Conservation (phyloP, 2,797 vertebrate genomes). For the Siniperca undulata region DNA sequence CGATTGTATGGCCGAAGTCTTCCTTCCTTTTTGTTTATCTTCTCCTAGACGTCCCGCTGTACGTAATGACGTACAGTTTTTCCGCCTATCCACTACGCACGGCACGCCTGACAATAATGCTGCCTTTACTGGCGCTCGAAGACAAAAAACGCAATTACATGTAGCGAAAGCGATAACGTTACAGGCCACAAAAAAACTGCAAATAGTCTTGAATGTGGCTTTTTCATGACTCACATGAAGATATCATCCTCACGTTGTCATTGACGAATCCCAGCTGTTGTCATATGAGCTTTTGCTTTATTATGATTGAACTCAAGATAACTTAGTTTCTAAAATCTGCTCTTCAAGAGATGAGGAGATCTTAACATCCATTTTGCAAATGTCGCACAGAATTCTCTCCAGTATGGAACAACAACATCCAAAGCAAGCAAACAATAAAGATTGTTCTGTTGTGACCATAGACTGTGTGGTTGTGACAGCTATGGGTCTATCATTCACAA, state of each 20-base stretch:
- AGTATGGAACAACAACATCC: background rate
- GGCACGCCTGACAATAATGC: slow-evolving; percentile 12
- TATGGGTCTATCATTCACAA: background rate
- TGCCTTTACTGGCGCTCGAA: slow-evolving; percentile 8
- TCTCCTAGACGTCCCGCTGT: slow-evolving; percentile 67
- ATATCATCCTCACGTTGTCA: background rate
- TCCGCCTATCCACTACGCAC: slow-evolving; percentile 42
- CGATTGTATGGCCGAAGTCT: slow-evolving; percentile 76
- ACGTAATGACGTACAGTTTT: slow-evolving; percentile 67
- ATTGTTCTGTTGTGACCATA: background rate
- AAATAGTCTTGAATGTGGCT: background rate
- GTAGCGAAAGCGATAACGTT: fast-evolving
- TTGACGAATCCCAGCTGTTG: background rate
- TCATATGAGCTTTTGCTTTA: background rate
- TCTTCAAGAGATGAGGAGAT: background rate
- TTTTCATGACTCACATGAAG: background rate
- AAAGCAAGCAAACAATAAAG: background rate
- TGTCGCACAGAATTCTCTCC: background rate
- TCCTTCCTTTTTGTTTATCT: slow-evolving; percentile 86
- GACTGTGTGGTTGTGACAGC: background rate
- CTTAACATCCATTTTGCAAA: background rate
- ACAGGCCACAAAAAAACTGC: background rate
- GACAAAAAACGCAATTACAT: background rate
- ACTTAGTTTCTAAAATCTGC: background rate
- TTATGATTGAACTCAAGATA: background rate